A percentile compares a stretch with the other conserved stretches of the same genome.
Conservation (phyloP, 2,888 invertebrate genomes). For the Ophion slaviceki region DNA sequence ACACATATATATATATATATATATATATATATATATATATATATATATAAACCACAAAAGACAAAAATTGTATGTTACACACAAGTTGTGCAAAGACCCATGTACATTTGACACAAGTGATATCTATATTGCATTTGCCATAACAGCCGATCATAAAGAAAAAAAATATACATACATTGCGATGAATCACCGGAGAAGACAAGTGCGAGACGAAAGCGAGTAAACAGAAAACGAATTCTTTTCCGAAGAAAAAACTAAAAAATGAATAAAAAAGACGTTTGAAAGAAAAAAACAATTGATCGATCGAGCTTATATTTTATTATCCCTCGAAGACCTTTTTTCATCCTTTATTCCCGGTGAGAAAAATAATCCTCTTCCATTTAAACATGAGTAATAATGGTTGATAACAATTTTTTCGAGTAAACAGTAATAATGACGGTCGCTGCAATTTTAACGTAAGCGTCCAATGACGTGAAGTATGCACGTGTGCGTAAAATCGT, state of each 20-base stretch:
- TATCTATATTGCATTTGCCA: conserved; percentile 38
- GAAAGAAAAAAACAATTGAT: conserved; percentile 15
- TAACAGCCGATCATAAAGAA: conserved; percentile 15
- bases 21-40: conserved; percentile 54
- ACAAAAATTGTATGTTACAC: conserved; percentile 30
- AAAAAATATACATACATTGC: not conserved
- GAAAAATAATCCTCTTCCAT: too few species aligned
- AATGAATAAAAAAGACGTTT: not conserved
- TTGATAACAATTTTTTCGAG: too few species aligned
- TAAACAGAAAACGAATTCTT: conserved; percentile 46
- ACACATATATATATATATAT: conserved; percentile 48
- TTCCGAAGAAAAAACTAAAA: conserved; percentile 16
- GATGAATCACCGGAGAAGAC: conserved; percentile 21
- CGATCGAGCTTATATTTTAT: not conserved
- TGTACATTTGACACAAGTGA: conserved; percentile 54
- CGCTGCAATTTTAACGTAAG: too few species aligned
- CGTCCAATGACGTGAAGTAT: too few species aligned
- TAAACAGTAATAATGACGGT: too few species aligned
- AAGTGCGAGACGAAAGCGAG: conserved; percentile 26
- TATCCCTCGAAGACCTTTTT: not conserved
- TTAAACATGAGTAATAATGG: too few species aligned
- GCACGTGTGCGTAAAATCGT: too few species aligned
- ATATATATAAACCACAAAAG: not conserved
- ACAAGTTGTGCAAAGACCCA: conserved; percentile 48
- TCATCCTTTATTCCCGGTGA: too few species aligned